Conservation (phyloP, 2,797 vertebrate species). For the Sandelia bainsii region DNA sequence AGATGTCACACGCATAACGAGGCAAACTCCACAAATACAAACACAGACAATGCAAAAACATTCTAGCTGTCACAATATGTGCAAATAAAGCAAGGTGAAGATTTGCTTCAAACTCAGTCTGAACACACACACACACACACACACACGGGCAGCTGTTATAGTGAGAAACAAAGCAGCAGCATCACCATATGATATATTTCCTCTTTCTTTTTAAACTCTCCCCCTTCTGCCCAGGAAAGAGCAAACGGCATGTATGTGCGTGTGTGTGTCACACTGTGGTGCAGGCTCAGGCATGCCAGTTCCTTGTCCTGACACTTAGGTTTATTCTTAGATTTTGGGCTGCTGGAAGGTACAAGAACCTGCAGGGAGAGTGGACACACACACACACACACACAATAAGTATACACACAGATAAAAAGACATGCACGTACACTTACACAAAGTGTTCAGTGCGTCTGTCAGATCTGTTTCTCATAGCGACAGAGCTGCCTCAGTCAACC, state of each 20-base stretch:
- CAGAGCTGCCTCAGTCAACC: conserved; percentile 43
- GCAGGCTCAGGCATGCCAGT: conserved; percentile 31
- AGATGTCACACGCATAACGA: too few species aligned
- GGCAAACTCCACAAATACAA: background rate
- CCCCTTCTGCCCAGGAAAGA: conserved; percentile 1
- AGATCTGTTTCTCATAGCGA: conserved; percentile 22
- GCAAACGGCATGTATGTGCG: conserved; percentile 7
- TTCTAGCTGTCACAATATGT: background rate
- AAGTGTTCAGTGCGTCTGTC: conserved; percentile 25
- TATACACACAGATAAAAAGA: conserved; percentile 2
- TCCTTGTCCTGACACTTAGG: conserved; percentile 61
- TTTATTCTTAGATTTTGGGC: conserved; percentile 68
- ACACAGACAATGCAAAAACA: background rate
- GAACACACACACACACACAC: background rate
- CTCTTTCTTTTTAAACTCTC: background rate
- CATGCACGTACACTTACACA: background rate
- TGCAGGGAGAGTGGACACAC: conserved; percentile 27
- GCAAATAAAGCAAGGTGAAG: background rate
- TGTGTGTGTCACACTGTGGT: conserved; percentile 18
- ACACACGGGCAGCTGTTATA: background rate
- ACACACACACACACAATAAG: background rate
- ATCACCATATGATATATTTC: background rate
- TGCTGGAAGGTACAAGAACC: conserved; percentile 52
- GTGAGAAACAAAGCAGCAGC: background rate
- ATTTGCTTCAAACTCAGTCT: background rate